A percentile compares a stretch with the other conserved stretches of the same genome.
These are phyloP conservation scores for Drosophila aff. DNA, from an alignment of 1,140 invertebrate species.

Conservation along the genomic window DNA sequence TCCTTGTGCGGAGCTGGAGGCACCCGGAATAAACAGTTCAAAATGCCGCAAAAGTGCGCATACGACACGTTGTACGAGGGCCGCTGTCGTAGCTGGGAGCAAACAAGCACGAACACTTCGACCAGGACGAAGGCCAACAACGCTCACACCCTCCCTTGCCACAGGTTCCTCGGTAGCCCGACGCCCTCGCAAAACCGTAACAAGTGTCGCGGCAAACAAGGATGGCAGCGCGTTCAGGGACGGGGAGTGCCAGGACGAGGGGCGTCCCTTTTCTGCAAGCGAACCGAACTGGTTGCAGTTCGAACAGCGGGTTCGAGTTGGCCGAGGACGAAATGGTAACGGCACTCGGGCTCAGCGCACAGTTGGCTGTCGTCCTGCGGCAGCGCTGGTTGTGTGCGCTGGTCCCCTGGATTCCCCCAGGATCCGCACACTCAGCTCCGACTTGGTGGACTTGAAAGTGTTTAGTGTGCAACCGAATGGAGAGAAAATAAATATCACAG, in stretches of 20 bases:
- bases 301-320: conserved; percentile 29
- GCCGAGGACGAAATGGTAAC: conserved; percentile 31
- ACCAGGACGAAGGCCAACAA: conserved; percentile 6
- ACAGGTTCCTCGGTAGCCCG: background rate
- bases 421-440: conserved; percentile 31
- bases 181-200: conserved; percentile 56
- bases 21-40: conserved; percentile 65
- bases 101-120: conserved; percentile 51
- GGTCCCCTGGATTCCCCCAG: conserved; percentile 36
- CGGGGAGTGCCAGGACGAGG: conserved; percentile 9
- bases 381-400: conserved; percentile 80
- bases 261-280: conserved; percentile 22
- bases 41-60: conserved; percentile 77
- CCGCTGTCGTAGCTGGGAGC: conserved; percentile 36
- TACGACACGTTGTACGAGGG: conserved; percentile 73
- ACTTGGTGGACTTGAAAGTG: conserved; percentile 41
- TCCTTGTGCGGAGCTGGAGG: conserved; percentile 2
- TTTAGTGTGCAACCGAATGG: conserved; percentile 34
- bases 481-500: conserved; percentile 9
- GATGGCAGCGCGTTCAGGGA: conserved; percentile 3
- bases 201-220: conserved; percentile 77
- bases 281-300: conserved; percentile 59
- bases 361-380: conserved; percentile 80
- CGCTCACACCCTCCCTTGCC: background rate
- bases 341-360: conserved; percentile 53